phyloP scores from a whole-genome alignment of 1,140 invertebrate species.

The Cydia strobilella region DNA sequence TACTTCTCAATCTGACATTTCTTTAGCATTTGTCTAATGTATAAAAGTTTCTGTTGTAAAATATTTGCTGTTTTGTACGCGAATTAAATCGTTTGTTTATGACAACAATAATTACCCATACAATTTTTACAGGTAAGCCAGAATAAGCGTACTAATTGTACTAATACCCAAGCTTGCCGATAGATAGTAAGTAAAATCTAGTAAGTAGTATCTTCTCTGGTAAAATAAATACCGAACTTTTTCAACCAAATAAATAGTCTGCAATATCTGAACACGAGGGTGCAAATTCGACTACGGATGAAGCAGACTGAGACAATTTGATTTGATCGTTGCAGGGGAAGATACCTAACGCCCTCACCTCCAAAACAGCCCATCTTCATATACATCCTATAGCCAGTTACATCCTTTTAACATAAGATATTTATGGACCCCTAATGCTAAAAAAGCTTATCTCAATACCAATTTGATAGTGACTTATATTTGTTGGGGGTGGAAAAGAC shows the following conservation, averaged over 20 bases:
- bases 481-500: background rate
- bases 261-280: constrained; percentile 4
- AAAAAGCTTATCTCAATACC: background rate
- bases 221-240: background rate
- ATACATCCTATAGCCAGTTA: background rate
- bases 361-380: background rate
- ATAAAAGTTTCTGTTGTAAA: too few relatives aligned
- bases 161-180: background rate
- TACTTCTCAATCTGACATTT: too few relatives aligned
- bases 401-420: background rate
- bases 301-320: constrained; percentile 35
- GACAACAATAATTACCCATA: too few relatives aligned
- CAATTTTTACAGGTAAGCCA: constrained; percentile 15
- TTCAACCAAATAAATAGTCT: background rate
- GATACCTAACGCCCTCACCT: background rate
- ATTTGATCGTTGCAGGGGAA: constrained; percentile 30
- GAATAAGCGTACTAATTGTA: background rate
- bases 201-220: background rate
- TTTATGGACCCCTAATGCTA: background rate
- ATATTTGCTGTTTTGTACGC: too few relatives aligned
- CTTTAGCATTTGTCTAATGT: too few relatives aligned
- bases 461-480: background rate
- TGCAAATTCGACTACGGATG: constrained; percentile 17
- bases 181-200: too few relatives aligned
- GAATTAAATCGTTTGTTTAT: too few relatives aligned